These are phyloP conservation scores for Anhinga anhinga DNA, from an alignment of 2,113 vertebrate species.

Conservation along the genomic window DNA sequence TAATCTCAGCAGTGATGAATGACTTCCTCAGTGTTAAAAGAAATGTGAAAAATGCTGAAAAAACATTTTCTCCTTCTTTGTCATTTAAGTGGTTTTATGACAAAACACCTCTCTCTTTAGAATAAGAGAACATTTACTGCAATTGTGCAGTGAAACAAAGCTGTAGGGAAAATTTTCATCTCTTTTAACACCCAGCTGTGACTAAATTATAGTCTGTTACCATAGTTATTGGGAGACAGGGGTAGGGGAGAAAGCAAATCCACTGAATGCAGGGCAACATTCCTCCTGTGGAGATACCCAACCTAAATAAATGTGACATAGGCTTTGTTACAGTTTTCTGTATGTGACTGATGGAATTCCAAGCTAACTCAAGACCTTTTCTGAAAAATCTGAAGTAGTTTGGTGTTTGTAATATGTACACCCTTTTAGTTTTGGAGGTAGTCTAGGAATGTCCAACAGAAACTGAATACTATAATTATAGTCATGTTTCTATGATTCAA, in stretches of 20 bases:
- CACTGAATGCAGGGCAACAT: background rate
- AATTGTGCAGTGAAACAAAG: background rate
- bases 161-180: background rate
- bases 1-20: background rate
- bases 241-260: background rate
- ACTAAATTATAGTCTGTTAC: background rate
- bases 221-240: background rate
- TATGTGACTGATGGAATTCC: background rate
- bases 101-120: background rate
- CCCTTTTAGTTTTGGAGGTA: background rate
- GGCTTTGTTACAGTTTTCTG: background rate
- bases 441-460: background rate
- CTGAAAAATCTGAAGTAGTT: background rate
- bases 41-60: background rate
- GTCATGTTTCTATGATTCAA: background rate
- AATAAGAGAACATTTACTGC: background rate
- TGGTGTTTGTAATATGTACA: background rate
- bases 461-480: background rate
- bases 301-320: background rate
- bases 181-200: background rate
- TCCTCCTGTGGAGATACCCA: background rate
- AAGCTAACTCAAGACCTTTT: background rate
- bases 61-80: background rate
- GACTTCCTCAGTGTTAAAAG: background rate
- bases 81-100: background rate